Evolutionary conservation across 2,113 vertebrate genomes (phyloP).

Genomic region (Mustela lutreola): DNA sequence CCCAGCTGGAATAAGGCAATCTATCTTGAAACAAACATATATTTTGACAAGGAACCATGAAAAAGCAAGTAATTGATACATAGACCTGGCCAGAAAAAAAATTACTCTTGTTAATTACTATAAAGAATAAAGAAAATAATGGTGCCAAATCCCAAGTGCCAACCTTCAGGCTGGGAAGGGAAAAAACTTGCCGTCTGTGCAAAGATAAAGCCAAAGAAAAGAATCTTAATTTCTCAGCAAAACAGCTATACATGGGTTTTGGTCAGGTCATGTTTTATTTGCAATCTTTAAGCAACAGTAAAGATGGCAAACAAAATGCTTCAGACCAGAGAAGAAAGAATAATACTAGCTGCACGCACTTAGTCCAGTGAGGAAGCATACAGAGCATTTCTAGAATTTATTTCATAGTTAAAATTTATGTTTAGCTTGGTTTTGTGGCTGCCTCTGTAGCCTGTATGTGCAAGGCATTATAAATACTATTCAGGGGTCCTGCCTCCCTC

Average conservation of each 20-base stretch:
- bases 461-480: constrained; percentile 67
- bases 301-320: constrained; percentile 51
- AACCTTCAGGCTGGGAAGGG: background rate
- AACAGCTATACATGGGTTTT: background rate
- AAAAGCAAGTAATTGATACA: constrained; percentile 56
- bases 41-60: constrained; percentile 30
- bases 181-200: background rate
- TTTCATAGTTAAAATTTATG: constrained; percentile 59
- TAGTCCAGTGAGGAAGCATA: background rate
- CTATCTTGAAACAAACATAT: constrained; percentile 10
- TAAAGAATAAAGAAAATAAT: constrained; percentile 14
- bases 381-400: constrained; percentile 59
- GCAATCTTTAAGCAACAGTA: constrained; percentile 43
- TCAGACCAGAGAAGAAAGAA: background rate
- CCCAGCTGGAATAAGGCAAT: background rate
- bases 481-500: constrained; percentile 41
- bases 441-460: constrained; percentile 51
- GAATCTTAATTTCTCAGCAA: constrained; percentile 11
- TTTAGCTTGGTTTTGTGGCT: constrained; percentile 69
- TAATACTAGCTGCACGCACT: background rate
- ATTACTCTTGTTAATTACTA: background rate
- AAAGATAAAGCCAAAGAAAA: constrained; percentile 41
- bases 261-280: constrained; percentile 13
- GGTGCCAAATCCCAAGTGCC: background rate
- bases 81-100: background rate